phyloP scores from a whole-genome alignment of 64 coral and sea anemone species.

The Cladopsammia gracilis region DNA sequence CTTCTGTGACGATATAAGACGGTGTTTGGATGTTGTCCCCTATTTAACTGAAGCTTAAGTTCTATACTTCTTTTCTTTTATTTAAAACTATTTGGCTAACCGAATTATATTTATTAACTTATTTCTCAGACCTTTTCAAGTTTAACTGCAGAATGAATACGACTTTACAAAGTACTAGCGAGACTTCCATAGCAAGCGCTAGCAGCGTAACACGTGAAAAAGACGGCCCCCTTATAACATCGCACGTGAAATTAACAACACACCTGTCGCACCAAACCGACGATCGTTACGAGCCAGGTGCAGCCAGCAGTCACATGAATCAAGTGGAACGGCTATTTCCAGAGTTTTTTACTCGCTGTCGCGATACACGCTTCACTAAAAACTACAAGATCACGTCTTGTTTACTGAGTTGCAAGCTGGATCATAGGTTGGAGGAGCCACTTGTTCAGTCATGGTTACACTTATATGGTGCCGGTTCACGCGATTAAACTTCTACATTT shows the following conservation, averaged over 20 bases:
- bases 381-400: neutral
- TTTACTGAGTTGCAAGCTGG: neutral
- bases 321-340: slow-evolving; percentile 20
- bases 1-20: too few species aligned
- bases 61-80: too few species aligned
- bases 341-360: neutral
- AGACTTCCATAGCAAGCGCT: neutral
- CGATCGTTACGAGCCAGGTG: neutral
- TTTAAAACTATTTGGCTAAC: too few species aligned
- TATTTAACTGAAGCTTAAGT: too few species aligned
- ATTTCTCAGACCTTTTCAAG: too few species aligned
- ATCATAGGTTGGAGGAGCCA: neutral
- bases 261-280: neutral
- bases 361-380: neutral
- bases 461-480: slow-evolving; percentile 3
- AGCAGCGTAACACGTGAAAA: neutral
- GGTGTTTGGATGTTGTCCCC: too few species aligned
- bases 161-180: neutral
- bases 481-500: neutral
- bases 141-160: too few species aligned
- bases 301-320: neutral
- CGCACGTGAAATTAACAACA: neutral
- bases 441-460: slow-evolving; percentile 24
- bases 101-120: too few species aligned
- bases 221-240: neutral